Conservation (phyloP, 2,797 vertebrate genomes). For the Orestias chungarensis region DNA sequence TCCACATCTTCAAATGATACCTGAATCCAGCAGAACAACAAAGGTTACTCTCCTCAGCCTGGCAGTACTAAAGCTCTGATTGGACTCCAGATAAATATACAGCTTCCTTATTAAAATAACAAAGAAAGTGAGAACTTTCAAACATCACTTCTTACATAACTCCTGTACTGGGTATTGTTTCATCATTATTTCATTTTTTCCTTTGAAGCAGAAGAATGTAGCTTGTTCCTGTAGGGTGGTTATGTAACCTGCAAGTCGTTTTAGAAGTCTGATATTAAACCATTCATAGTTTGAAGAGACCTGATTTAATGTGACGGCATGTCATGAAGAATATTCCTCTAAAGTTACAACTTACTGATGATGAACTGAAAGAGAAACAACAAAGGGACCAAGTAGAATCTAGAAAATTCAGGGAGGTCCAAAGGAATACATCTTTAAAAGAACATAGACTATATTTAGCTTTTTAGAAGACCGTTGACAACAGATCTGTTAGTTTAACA, state of each 20-base stretch:
- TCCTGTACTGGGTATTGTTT: not conserved
- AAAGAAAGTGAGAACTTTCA: not conserved
- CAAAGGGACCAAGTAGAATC: not conserved
- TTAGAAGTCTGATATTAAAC: not conserved
- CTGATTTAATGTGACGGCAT: not conserved
- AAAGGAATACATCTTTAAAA: not conserved
- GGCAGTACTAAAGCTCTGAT: not conserved
- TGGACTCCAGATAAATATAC: not conserved
- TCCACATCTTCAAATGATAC: conserved; percentile 93
- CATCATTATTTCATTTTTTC: not conserved
- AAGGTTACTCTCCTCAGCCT: not conserved
- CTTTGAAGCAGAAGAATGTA: not conserved
- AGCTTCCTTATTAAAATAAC: not conserved
- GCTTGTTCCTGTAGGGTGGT: not conserved
- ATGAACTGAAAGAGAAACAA: not conserved
- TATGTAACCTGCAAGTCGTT: not conserved
- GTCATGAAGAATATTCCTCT: not conserved
- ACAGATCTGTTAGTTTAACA: not conserved
- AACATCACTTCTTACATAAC: not conserved
- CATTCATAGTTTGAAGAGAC: not conserved
- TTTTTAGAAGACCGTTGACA: not conserved
- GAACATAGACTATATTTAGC: not conserved
- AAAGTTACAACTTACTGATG: not conserved
- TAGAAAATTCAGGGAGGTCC: not conserved
- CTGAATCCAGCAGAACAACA: conserved; percentile 60